Base-by-base conservation (phyloP, 2,797 vertebrate genomes). In the Otolemur crassicaudatus region DNA sequence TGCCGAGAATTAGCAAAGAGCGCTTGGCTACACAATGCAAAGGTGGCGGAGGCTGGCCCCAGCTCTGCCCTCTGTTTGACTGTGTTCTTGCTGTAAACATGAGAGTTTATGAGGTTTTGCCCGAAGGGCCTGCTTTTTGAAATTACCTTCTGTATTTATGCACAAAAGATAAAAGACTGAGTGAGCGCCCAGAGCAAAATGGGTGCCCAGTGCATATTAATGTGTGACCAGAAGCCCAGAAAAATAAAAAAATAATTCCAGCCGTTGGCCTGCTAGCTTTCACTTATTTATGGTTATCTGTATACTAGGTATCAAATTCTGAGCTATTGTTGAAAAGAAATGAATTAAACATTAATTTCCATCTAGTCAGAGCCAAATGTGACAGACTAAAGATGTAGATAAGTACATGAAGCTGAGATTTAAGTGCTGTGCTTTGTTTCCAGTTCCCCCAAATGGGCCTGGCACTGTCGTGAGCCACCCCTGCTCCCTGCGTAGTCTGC, bases 291-390 rank as follows among this genome's bases (percentile, higher is more conserved):
- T 37, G 49, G 58, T 87, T 95, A 9, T 86, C 56, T 72, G 80
- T 77, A 23, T n/a, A 85, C 84, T 6, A 77, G 23, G 31, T 22
- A 22, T 63, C 27, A 46, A 29, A 94, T 96, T 87, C 79, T 87
- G 34, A 94, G 67, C 75, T 79, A 19, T 6, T 82, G 46, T 58
- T 91, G 63, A 94, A 84, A 77, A 83, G 83, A 89, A 37, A 93
- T 22, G 49, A 80, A 63, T 91, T 82, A 87, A 95, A 65, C 23
- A 75, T 90, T 84, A 34, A 43, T 86, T 94, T 92, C 88, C 34
- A 67, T 67, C 29, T 61, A 58, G 14, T 46, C 37, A 20, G 29
- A 84, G 81, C 27, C 70, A n/a, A 69, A 83, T 46, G 83, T 80
- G 60, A 60, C 2, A 73, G 43, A 91, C 0, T 61, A 58, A 75